Base-by-base conservation (phyloP, 2,888 invertebrate genomes). In the Abrostola tripartita region DNA sequence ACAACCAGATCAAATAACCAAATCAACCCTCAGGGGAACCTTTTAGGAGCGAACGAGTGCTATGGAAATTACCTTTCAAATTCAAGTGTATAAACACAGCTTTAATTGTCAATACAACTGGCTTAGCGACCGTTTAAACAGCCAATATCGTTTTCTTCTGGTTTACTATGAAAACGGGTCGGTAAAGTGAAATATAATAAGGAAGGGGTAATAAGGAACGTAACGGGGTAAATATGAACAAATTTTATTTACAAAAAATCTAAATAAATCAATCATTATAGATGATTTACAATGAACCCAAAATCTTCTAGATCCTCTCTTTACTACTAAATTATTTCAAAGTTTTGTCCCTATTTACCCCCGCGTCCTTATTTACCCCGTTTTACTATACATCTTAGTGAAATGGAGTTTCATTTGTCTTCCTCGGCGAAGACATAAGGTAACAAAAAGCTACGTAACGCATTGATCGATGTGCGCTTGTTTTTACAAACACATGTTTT, bases 401-500 rank as follows among this genome's bases (percentile, higher is more conserved):
- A 82, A 82, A 85, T 80, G 67, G 74, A 81, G 75, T 79, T 84
- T 81, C 90, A 92, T 92, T 91, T 88, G 86, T 92, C 91, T 91
- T 88, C 74, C 75, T 84, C 81, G 35, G 38, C 71, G 70, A 68
- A 76, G 83, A 80, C 79, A 72, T 57, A 71, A 63, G 64, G 61
- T 52, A 47, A 83, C 83, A 90, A 92, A 90, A 90, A 90, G 44
- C 44, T 47, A 47, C 24, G 44, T 24, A 5, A 47, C 44, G 44
- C 85, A 77, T 83, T 91, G 90, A 91, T 90, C 86, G 90, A 91
- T 90, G 87, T 71, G 75, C 54, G 65, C 72, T 50, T 61, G 79
- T 82, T 81, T 76, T 83, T 85, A 84, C 81, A 79, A 85, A 89
- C 90, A 91, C 90, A 89, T 91, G 91, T 87, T 88, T 85, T 78